Evolutionary conservation across 2,113 vertebrate genomes (phyloP).

Genomic region (Indicator indicator): DNA sequence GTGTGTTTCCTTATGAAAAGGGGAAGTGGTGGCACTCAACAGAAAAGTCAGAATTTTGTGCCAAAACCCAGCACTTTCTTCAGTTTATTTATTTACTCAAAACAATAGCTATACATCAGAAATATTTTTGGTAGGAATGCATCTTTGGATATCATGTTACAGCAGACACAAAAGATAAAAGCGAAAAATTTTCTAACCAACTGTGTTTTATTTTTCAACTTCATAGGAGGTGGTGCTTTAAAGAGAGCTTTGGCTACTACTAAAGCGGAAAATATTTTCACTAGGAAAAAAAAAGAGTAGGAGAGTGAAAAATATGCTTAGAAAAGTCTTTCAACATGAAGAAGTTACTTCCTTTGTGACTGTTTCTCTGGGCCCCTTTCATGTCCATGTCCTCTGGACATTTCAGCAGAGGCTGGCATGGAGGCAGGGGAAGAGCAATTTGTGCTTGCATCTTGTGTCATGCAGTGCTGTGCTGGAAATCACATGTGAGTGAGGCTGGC

Average conservation of each 20-base stretch:
- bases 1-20: not conserved
- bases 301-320: not conserved
- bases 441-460: fast-evolving
- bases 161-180: not conserved
- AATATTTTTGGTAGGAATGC: not conserved
- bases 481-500: not conserved
- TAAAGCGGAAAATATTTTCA: not conserved
- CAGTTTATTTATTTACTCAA: not conserved
- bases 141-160: not conserved
- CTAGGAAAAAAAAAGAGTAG: not conserved
- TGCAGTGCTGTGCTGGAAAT: not conserved
- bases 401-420: not conserved
- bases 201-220: not conserved
- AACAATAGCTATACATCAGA: not conserved
- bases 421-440: not conserved
- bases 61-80: not conserved
- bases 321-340: not conserved
- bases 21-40: not conserved
- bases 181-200: not conserved
- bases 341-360: not conserved
- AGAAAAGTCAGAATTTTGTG: not conserved
- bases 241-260: not conserved
- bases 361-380: not conserved
- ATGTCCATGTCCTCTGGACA: not conserved
- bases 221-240: not conserved